Percentiles rank a stretch among this genome's conserved stretches.
phyloP scores from a whole-genome alignment of 1,140 invertebrate genomes.

The Apocrypta bakeri region DNA sequence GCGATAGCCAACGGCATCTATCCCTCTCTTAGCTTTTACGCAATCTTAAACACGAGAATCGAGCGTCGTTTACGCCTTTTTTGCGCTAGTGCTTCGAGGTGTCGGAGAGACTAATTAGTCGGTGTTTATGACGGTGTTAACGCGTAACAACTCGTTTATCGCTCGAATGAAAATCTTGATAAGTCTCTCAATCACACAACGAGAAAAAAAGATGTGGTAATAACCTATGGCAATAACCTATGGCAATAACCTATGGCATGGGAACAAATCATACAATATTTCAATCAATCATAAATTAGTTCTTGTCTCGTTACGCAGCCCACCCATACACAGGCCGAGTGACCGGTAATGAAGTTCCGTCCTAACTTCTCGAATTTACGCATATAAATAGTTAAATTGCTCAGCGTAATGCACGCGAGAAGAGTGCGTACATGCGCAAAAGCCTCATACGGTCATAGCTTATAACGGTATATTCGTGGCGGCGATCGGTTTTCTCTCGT shows the following conservation, averaged over 20 bases:
- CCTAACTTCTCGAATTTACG: too few relatives aligned
- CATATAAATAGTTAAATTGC: background rate
- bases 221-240: too few relatives aligned
- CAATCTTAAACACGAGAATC: background rate
- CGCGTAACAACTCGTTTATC: background rate
- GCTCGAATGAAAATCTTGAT: too few relatives aligned
- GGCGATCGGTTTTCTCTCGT: background rate
- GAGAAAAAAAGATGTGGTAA: too few relatives aligned
- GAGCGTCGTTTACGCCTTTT: too few relatives aligned
- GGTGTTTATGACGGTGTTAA: background rate
- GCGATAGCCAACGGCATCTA: background rate
- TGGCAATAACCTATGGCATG: too few relatives aligned
- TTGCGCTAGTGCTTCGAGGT: too few relatives aligned
- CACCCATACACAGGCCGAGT: too few relatives aligned
- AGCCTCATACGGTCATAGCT: background rate
- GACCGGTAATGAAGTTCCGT: slow-evolving; percentile 6
- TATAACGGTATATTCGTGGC: background rate
- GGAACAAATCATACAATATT: too few relatives aligned
- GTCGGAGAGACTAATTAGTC: background rate
- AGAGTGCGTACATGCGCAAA: background rate
- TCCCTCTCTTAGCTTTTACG: background rate
- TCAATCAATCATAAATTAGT: too few relatives aligned
- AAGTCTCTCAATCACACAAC: too few relatives aligned
- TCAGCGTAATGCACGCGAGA: background rate
- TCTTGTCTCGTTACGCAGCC: background rate